Base-by-base conservation (phyloP, 2,888 invertebrate species). In the Galeopsomyia nigrocyanea region DNA sequence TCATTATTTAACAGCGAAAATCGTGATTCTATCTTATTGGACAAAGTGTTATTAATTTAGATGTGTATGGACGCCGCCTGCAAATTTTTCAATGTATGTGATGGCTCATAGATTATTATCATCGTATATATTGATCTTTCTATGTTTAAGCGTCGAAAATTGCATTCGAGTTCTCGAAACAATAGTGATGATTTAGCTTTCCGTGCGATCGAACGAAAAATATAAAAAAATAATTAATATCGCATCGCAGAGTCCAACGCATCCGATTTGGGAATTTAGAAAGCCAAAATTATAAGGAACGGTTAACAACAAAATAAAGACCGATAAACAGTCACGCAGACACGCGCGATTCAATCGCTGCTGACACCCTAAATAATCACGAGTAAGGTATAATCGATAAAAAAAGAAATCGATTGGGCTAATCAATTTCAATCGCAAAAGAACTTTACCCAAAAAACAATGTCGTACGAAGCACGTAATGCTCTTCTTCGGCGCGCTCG, bases 61-160 rank as follows among this genome's bases (percentile, higher is more conserved):
- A 66, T 68, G 21, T 39, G 39, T 63, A 51, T 39, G 75, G 75
- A 71, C 75, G 75, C 75, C 75, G 75, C 66, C 71, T 39, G 19
- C 5, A 47, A 21, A 39, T 22, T 61, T 46, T 39, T 39, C 39
- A 39, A 10, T 39, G 39, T 39, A 39, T 13, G 9, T 31, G 9
- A 39, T 13, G 13, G 9, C 31, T 58, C 39, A 39, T 31, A 9
- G 39, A 7, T 39, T 39, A 39, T 61, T 46, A 39, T 39, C 5
- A 26, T 39, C 13, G 39, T 10, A 39, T 10, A 7, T 31, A 13
- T 21, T 5, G 13, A 13, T 9, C 26, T 17, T n/a, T 31, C 19
- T 47, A 53, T 17, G 47, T 55, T 62, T 61, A 26, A 26, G 5
- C 14, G 26, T 46, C 46, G 16, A 50, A 57, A 66, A 31, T 19